phyloP scores from a whole-genome alignment of 2,888 invertebrate genomes.

The Epistrophe eligans region DNA sequence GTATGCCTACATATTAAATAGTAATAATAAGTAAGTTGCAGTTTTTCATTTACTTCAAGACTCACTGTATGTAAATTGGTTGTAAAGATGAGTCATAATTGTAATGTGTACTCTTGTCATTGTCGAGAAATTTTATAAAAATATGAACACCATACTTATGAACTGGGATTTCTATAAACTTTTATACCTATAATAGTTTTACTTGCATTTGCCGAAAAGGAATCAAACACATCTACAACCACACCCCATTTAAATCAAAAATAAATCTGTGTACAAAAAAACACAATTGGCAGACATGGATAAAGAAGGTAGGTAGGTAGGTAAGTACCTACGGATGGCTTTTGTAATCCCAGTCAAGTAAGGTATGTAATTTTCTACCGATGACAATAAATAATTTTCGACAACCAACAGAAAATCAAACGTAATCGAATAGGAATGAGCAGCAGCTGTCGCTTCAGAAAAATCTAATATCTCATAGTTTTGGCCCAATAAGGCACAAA shows the following conservation, averaged over 20 bases:
- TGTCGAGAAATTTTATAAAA: neutral
- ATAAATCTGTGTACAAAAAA: neutral
- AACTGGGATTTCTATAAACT: neutral
- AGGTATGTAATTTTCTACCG: slow-evolving; percentile 6
- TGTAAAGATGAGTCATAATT: slow-evolving; percentile 6
- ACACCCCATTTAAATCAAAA: slow-evolving; percentile 61
- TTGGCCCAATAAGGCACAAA: slow-evolving; percentile 63
- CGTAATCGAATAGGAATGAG: neutral
- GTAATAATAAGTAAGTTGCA: neutral
- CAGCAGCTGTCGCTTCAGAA: slow-evolving; percentile 19
- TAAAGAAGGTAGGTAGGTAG: neutral
- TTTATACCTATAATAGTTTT: neutral
- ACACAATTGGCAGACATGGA: neutral
- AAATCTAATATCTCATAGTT: neutral
- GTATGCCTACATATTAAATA: no score
- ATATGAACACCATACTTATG: neutral
- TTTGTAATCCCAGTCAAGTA: neutral
- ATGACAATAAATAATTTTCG: slow-evolving; percentile 11
- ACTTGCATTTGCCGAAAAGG: slow-evolving; percentile 42
- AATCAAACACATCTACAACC: slow-evolving; percentile 53
- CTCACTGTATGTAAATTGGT: neutral
- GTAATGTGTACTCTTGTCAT: neutral
- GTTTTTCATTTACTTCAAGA: neutral
- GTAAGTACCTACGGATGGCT: neutral
- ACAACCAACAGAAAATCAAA: neutral